Evolutionary conservation across 2,113 vertebrate species (phyloP), one percentile per base, ranked within the genome.

Genomic region (Triplophysa siluroides): DNA sequence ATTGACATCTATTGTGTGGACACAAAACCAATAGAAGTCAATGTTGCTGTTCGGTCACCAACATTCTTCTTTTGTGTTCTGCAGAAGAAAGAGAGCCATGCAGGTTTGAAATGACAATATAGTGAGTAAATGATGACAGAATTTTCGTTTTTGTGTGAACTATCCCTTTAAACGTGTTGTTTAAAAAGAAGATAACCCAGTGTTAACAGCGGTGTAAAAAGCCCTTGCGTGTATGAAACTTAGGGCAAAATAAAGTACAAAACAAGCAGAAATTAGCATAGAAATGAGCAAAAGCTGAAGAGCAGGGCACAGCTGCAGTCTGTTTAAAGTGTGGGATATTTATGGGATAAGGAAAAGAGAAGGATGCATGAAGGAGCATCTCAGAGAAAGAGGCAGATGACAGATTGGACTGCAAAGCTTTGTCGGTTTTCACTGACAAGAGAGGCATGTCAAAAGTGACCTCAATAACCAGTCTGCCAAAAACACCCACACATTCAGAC

Each of bases 371-470:
- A 65, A 65, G 38, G 66, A 79, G 76, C 62, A 65, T 77, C 61
- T 64, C 60, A 3, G 43, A 68, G 72, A 81, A n/a, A 56, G 68
- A 78, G 78, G 52, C 66, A 70, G 65, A 60, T 29, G 81, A 87
- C 88, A 90, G 87, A 88, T 60, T 72, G 83, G 76, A 85, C 71
- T 76, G 81, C 80, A 71, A 76, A 86, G 62, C 87, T 76, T 83
- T 64, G 69, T 79, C 69, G 76, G 52, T 79, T 89, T 85, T 86
- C 83, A 66, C 77, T 74, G 73, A 83, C 82, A 86, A 79, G 76
- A 84, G 77, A 78, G 61, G 85, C 79, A 74, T 83, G 83, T 87
- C 87, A 85, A 83, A 85, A 77, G 41, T 75, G 86, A 90, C 89
- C 87, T 84, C 65, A 70, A 87, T 82, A 87, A 45, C 67, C 83